Conservation (phyloP, 2,888 invertebrate genomes). For the Trachelus iudaicus region DNA sequence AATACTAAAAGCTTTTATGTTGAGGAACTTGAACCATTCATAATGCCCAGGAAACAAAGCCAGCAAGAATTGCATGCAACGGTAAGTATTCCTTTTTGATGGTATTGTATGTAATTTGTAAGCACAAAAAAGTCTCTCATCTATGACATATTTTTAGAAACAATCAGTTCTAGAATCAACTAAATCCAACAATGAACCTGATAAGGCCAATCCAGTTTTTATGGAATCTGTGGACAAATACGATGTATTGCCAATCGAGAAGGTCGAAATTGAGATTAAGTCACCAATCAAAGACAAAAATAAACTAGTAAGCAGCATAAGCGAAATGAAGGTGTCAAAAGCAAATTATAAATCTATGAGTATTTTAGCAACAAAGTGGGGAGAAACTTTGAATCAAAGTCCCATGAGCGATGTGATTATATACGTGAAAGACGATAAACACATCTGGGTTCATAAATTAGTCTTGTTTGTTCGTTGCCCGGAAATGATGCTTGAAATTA, state of each 20-base stretch:
- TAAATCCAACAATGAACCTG: not conserved
- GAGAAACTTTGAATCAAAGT: constrained; percentile 53
- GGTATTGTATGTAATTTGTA: not conserved
- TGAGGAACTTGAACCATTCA: constrained; percentile 35
- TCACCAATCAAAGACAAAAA: not conserved
- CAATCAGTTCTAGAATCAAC: not conserved
- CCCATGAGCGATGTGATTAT: constrained; percentile 64
- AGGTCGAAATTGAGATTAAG: not conserved
- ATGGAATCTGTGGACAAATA: not conserved
- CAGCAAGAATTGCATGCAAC: not conserved
- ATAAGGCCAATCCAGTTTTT: not conserved
- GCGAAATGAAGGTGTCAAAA: constrained; percentile 12
- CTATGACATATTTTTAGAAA: not conserved
- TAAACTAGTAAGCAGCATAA: not conserved
- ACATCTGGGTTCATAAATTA: constrained; percentile 65
- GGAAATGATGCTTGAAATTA: constrained; percentile 58
- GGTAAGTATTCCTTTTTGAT: not conserved
- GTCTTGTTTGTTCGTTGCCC: constrained; percentile 64
- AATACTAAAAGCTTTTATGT: constrained; percentile 49
- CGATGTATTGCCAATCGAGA: not conserved
- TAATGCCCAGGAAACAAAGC: constrained; percentile 26
- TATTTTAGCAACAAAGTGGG: constrained; percentile 54
- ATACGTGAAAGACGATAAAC: constrained; percentile 54
- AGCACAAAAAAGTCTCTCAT: not conserved
- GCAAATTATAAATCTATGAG: constrained; percentile 33